phyloP scores from a whole-genome alignment of 2,888 invertebrate genomes.

The Dusona sp. region DNA sequence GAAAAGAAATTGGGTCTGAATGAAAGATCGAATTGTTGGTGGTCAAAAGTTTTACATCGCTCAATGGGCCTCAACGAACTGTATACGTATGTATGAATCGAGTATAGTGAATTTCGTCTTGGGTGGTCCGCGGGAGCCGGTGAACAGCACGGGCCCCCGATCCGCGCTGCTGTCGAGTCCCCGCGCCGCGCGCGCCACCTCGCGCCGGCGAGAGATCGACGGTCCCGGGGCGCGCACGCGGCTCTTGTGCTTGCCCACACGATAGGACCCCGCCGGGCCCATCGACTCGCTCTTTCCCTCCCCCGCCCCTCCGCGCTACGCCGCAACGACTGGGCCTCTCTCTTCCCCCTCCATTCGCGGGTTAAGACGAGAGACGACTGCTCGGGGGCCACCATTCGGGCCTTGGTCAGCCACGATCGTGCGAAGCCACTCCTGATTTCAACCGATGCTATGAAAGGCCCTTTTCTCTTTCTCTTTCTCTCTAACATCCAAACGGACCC shows the following conservation, averaged over 20 bases:
- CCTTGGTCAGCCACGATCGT: slow-evolving; percentile 51
- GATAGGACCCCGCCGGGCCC: slow-evolving; percentile 52
- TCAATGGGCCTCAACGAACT: slow-evolving; percentile 71
- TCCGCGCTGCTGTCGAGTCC: slow-evolving; percentile 80
- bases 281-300: slow-evolving; percentile 48
- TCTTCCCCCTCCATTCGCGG: slow-evolving; percentile 44
- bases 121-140: slow-evolving; percentile 83
- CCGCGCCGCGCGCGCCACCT: slow-evolving; percentile 83
- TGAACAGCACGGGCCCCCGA: slow-evolving; percentile 77
- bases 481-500: background rate
- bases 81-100: slow-evolving; percentile 37
- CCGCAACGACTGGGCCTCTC: slow-evolving; percentile 49
- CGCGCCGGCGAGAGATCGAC: slow-evolving; percentile 74
- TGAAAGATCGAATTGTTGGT: slow-evolving; percentile 23
- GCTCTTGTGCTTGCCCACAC: slow-evolving; percentile 56
- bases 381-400: slow-evolving; percentile 65
- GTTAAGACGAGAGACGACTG: slow-evolving; percentile 47
- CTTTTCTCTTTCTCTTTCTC: slow-evolving; percentile 45
- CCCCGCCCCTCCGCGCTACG: slow-evolving; percentile 59
- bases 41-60: slow-evolving; percentile 39
- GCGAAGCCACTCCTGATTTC: slow-evolving; percentile 75
- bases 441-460: slow-evolving; percentile 51
- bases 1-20: slow-evolving; percentile 17
- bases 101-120: slow-evolving; percentile 84
- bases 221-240: slow-evolving; percentile 71